A percentile compares a stretch with the other conserved stretches of the same genome.
Conservation (phyloP, 2,888 invertebrate species). For the Machimus atricapillus region DNA sequence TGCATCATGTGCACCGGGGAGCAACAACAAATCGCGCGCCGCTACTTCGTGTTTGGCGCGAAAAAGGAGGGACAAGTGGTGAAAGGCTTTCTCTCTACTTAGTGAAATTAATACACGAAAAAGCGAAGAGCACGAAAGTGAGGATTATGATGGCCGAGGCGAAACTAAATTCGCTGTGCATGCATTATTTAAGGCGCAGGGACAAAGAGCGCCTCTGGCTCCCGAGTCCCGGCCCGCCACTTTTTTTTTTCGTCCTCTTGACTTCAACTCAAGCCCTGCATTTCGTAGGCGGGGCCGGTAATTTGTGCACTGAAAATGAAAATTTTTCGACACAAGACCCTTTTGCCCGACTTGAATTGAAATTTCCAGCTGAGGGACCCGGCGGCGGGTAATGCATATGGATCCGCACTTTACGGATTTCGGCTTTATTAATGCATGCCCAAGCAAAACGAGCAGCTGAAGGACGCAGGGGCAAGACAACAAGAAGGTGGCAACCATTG, state of each 20-base stretch:
- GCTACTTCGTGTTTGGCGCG: not conserved
- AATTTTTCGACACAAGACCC: conserved; percentile 39
- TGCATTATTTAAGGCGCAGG: conserved; percentile 36
- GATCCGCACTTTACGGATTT: conserved; percentile 19
- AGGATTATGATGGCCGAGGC: conserved; percentile 28
- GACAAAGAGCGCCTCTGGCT: conserved; percentile 26
- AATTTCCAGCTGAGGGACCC: conserved; percentile 22
- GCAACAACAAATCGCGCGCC: not conserved
- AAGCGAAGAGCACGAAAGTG: conserved; percentile 20
- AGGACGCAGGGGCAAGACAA: not conserved
- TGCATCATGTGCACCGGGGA: conserved; percentile 39
- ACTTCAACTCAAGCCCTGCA: conserved; percentile 6
- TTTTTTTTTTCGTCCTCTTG: conserved; percentile 34
- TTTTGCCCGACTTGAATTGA: conserved; percentile 20
- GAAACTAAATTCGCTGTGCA: conserved; percentile 29
- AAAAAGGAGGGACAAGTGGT: not conserved
- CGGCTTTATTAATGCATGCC: conserved; percentile 6
- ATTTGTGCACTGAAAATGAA: conserved; percentile 37
- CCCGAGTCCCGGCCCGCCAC: not conserved
- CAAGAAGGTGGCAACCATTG: not conserved
- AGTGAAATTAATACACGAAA: conserved; percentile 36
- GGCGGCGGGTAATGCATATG: not conserved
- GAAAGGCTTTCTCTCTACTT: conserved; percentile 24
- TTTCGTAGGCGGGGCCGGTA: conserved; percentile 3
- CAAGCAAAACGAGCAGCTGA: not conserved